Percentiles rank a stretch among this genome's conserved stretches.
phyloP scores from a whole-genome alignment of 2,797 vertebrate genomes.

The Typhlichthys eigenmanni region DNA sequence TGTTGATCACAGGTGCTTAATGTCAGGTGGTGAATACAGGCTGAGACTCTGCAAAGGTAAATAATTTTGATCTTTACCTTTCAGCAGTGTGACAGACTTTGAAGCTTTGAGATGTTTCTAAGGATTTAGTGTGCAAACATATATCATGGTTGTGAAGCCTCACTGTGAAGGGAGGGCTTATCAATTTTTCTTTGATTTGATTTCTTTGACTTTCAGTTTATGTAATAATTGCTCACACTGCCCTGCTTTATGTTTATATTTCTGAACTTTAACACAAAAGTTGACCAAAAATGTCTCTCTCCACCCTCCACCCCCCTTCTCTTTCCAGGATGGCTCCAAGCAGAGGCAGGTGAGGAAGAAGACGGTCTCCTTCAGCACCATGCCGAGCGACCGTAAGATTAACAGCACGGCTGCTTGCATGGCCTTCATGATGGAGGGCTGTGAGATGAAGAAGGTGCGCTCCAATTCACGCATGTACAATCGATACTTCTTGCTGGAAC shows the following conservation, averaged over 20 bases:
- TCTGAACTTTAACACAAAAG: conserved; percentile 17
- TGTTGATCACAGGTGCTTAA: background rate
- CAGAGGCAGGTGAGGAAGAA: conserved; percentile 86
- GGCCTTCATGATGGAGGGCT: conserved; percentile 93
- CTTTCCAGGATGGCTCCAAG: conserved; percentile 85
- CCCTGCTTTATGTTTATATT: conserved; percentile 9
- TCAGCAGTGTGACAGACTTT: conserved; percentile 18
- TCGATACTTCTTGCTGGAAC: conserved; percentile 89
- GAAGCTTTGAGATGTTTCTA: conserved; percentile 11
- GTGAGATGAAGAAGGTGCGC: conserved; percentile 93
- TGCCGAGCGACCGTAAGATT: conserved; percentile 90
- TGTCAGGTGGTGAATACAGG: conserved; percentile 11
- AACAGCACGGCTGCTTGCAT: conserved; percentile 93
- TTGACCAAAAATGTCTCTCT: conserved; percentile 31
- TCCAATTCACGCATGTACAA: conserved; percentile 95
- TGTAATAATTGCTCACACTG: conserved; percentile 4
- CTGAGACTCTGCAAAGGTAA: conserved; percentile 9
- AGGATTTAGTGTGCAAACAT: conserved; percentile 7
- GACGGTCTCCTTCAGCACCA: conserved; percentile 92
- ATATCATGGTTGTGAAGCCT: conserved; percentile 4
- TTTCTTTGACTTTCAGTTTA: no score
- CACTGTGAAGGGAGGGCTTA: conserved; percentile 7
- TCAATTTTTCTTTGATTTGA: background rate
- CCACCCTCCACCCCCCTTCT: conserved; percentile 27
- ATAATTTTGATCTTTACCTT: conserved; percentile 11